Evolutionary conservation across 1,140 invertebrate species (phyloP), one percentile per base, ranked within the genome.

Genomic region (Polyergus mexicanus): DNA sequence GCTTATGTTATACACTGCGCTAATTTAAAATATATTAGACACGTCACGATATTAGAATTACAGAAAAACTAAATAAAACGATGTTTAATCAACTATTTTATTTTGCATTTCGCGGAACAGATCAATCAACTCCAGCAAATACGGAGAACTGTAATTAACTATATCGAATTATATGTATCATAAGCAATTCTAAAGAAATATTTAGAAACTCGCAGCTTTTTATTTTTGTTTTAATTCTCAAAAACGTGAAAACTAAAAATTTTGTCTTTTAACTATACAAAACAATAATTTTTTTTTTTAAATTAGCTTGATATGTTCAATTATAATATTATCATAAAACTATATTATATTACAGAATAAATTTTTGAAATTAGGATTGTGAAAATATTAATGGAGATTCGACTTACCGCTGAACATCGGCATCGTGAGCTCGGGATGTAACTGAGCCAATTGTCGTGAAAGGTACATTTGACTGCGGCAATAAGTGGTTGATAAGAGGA

Each of bases 381-480:
- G 32, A 51, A 4, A 11, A 47, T 16, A 47, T 47, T 51, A 47
- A 62, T 47, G 25, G 0, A 38, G 16, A 16, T 41, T 72, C 0
- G 80, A 94, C 94, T 96, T 94, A 99, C 98, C 98, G 93, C 99
- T 99, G 95, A 99, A 99, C 97, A 99, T 99, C 0, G 99, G 98
- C 98, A 99, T 99, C 11, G 99, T 99, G 0, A 99, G 96, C 92
- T 99, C 99, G 0, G 99, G 98, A 94, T 99, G 99, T 13, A 99
- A 95, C 78, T 98, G 97, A 0, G 99, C 98, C 84, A 99, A 95
- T 92, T 99, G 98, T 78, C 98, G 96, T 0, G 98, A 99, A 3
- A 99, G 96, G 94, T 98, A 98, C 91, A 98, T 96, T 95, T 99
- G 99, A 54, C 98, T 98, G 51, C 98, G 96, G 92, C 98, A 99